Percentiles rank a stretch among this genome's conserved stretches.
Conservation (phyloP, 2,113 vertebrate species). For the Patagioenas fasciata region DNA sequence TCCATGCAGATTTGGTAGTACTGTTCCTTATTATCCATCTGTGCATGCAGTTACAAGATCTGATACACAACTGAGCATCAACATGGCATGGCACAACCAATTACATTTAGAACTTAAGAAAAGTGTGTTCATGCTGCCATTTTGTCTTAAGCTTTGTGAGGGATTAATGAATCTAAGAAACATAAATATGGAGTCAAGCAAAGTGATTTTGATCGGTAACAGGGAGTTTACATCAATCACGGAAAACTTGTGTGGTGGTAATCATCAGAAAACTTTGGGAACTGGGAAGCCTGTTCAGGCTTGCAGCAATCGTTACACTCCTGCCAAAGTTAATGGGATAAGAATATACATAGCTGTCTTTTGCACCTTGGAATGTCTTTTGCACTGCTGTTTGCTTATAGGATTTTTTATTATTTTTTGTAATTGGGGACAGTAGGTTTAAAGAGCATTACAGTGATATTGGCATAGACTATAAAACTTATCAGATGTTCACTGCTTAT, state of each 20-base stretch:
- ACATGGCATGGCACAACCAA: background rate
- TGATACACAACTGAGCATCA: background rate
- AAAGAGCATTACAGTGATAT: background rate
- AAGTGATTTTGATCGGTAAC: background rate
- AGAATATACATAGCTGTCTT: background rate
- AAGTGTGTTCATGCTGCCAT: background rate
- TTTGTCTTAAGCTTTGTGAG: background rate
- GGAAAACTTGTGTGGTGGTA: background rate
- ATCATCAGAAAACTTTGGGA: background rate
- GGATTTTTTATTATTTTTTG: background rate
- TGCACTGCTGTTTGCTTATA: background rate
- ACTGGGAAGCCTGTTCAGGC: background rate
- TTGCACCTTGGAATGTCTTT: background rate
- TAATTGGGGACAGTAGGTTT: background rate
- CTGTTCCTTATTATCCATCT: constrained; percentile 13
- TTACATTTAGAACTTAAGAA: background rate
- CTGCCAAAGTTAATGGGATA: background rate
- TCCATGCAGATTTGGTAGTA: background rate
- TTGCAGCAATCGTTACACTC: background rate
- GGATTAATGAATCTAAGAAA: background rate
- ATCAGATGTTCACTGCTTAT: constrained; percentile 54
- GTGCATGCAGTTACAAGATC: background rate
- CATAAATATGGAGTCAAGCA: background rate
- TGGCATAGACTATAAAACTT: constrained; percentile 11
- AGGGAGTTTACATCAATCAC: background rate